Evolutionary conservation across 2,113 vertebrate genomes (phyloP), one percentile per base, ranked within the genome.

Genomic region (Lepus timidus): DNA sequence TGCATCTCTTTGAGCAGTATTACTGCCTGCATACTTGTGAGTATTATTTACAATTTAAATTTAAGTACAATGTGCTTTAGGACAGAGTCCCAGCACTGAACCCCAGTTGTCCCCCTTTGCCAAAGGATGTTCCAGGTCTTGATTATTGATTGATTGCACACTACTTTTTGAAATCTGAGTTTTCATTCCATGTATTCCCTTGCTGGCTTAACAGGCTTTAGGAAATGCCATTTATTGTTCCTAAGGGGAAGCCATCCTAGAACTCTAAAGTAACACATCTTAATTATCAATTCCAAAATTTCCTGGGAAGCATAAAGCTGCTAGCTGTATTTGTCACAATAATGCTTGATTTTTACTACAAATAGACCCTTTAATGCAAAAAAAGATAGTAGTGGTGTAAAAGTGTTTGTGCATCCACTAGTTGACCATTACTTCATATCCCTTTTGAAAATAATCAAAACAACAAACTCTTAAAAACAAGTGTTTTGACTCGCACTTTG

Each of bases 21-120:
- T 96, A 98, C 98, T 96, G 98, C 98, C 97, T 98, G 98, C 98
- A 98, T 99, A 96, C 98, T 99, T 98, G 98, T 99, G 98, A 99
- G 98, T 99, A 98, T 85, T 29, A 27, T 61, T 82, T 65, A 78
- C 44, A 95, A 95, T 71, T 91, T 75, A 90, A 95, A 95, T 71
- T 91, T 75, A 90, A 85, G 22, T 39, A 23, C 33, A 67, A 3
- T 79, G 65, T 73, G 49, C 31, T 64, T 33, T 33, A 49, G 36
- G 44, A 79, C 29, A 49, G 33, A 83, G 13, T 51, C 27, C 52
- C 52, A 82, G 62, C 8, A 22, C 49, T 87, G 87, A 12, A 33
- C 16, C 10, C 9, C 44, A 44, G 44, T 8, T 13, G 12, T 4
- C 22, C 9, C 17, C 23, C 13, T 58, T 1, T 12, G 1, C 33